phyloP scores from a whole-genome alignment of 1,140 invertebrate species.

The Zelostemma sp. region DNA sequence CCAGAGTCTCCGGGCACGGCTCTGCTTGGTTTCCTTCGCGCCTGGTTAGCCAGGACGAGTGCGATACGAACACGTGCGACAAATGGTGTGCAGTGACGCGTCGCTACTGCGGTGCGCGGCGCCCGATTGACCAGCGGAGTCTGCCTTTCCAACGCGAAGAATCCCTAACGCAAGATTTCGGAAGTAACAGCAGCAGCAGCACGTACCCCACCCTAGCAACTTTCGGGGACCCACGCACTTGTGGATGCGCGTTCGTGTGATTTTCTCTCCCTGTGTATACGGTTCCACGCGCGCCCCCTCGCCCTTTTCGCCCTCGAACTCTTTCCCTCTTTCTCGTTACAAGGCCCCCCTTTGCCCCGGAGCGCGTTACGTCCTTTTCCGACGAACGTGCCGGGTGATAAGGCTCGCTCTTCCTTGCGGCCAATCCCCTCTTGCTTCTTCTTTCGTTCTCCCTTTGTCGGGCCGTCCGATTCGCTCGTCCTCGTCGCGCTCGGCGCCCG shows the following conservation, averaged over 20 bases:
- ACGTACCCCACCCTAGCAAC: slow-evolving; percentile 44
- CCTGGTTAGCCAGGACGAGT: slow-evolving; percentile 49
- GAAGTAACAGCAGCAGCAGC: too few species aligned
- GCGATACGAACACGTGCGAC: slow-evolving; percentile 62
- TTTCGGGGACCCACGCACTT: not conserved
- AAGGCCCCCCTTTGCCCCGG: too few species aligned
- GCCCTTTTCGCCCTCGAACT: slow-evolving; percentile 5
- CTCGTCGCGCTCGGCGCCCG: slow-evolving; percentile 11
- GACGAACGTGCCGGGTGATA: too few species aligned
- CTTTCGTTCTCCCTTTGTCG: slow-evolving; percentile 2
- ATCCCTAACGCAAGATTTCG: slow-evolving; percentile 57
- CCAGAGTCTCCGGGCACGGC: slow-evolving; percentile 15
- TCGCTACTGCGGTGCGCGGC: slow-evolving; percentile 67
- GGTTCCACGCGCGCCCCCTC: slow-evolving; percentile 11
- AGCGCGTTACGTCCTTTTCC: too few species aligned
- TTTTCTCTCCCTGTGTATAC: slow-evolving; percentile 21
- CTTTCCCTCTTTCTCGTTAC: too few species aligned
- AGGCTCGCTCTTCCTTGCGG: too few species aligned
- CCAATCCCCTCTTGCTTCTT: slow-evolving; percentile 14
- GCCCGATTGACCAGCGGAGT: slow-evolving; percentile 70
- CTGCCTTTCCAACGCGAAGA: slow-evolving; percentile 65
- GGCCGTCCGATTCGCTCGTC: not conserved
- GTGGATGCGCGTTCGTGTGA: slow-evolving; percentile 3
- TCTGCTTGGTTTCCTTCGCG: slow-evolving; percentile 39
- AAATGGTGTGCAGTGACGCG: slow-evolving; percentile 66